Evolutionary conservation across 1,140 invertebrate genomes (phyloP).

Genomic region (Drosophila melanogaster): Release_6_plus_ISO1_MT NT_037436.4:19437001-19437500

Average conservation of each 20-base stretch:
- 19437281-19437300: background rate
- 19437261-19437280: constrained; percentile 20
- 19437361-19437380: constrained; percentile 64
- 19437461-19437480: constrained; percentile 72
- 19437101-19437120: no score
- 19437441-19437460: constrained; percentile 74
- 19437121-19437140: background rate
- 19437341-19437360: constrained; percentile 6
- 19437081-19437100: no score
- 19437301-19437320: background rate
- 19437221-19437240: constrained; percentile 67
- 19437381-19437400: constrained; percentile 60
- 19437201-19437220: constrained; percentile 63
- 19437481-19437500: constrained; percentile 15
- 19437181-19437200: constrained; percentile 25
- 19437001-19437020: no score
- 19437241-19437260: constrained; percentile 66
- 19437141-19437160: background rate
- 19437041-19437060: no score
- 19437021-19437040: no score
- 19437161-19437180: background rate
- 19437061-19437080: no score
- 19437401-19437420: constrained; percentile 76
- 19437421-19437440: constrained; percentile 82
- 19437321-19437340: background rate